Conservation (phyloP, 2,113 vertebrate species). For the Platichthys stellatus region DNA sequence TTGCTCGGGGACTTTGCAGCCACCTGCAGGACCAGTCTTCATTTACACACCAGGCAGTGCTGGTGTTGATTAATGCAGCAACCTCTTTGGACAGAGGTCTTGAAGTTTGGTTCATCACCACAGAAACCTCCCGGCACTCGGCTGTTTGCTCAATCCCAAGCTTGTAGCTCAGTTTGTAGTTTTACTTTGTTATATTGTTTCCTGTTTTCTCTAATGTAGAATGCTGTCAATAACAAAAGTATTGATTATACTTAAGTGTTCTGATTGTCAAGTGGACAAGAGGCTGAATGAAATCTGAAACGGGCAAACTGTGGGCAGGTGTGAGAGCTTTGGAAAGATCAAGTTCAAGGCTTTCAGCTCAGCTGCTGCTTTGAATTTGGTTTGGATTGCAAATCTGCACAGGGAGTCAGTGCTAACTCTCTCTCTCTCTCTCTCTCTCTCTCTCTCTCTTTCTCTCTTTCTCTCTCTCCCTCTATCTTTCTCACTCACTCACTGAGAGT, state of each 20-base stretch:
- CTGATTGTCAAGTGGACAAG: constrained; percentile 12
- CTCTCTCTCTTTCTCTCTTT: neutral
- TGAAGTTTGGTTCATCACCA: neutral
- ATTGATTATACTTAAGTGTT: constrained; percentile 28
- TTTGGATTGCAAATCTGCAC: constrained; percentile 73
- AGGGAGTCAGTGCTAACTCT: neutral
- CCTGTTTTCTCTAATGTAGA: constrained; percentile 10
- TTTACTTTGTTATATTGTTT: constrained; percentile 5
- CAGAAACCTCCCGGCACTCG: neutral
- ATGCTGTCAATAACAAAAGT: constrained; percentile 1
- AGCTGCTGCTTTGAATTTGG: constrained; percentile 69
- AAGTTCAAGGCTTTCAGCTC: constrained; percentile 19
- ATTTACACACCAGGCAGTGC: constrained; percentile 25
- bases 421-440: neutral
- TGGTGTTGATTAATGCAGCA: constrained; percentile 1
- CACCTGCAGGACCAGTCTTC: neutral
- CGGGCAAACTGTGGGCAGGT: constrained; percentile 2
- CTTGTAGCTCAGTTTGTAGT: neutral
- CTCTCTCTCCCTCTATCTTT: neutral
- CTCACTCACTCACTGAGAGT: neutral
- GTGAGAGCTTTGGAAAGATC: constrained; percentile 9
- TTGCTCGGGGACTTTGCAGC: neutral
- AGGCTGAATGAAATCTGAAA: constrained; percentile 25
- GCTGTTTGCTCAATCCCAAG: neutral
- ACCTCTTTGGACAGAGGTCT: neutral